Percentiles rank a stretch among this genome's conserved stretches.
These are phyloP conservation scores for Apodemus sylvaticus DNA, from an alignment of 2,113 vertebrate species.

Conservation along the genomic window DNA sequence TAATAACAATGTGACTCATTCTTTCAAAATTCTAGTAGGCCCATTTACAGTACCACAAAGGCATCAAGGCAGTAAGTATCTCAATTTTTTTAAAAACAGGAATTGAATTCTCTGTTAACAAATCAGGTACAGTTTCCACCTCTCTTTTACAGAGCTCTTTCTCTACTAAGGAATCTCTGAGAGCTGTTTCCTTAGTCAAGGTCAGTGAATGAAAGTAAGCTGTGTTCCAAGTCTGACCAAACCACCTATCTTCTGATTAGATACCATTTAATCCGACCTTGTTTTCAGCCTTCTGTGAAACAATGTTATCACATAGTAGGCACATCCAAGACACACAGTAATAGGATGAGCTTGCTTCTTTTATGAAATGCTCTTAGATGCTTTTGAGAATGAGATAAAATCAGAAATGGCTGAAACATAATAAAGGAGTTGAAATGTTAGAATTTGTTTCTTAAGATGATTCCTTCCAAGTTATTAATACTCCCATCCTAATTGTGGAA, in stretches of 20 bases:
- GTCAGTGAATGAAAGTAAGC: not conserved
- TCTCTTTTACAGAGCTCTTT: not conserved
- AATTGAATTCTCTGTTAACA: not conserved
- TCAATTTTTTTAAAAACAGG: slow-evolving; percentile 36
- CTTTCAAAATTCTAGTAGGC: not conserved
- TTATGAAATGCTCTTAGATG: not conserved
- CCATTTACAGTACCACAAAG: slow-evolving; percentile 21
- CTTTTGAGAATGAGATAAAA: slow-evolving; percentile 21
- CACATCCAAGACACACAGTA: not conserved
- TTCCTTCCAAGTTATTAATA: slow-evolving; percentile 25
- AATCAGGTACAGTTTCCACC: not conserved
- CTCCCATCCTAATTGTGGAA: not conserved
- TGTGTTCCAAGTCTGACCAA: not conserved
- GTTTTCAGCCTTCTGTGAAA: slow-evolving; percentile 36
- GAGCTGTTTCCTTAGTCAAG: slow-evolving; percentile 29
- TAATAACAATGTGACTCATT: slow-evolving; percentile 26
- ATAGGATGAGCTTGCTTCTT: not conserved
- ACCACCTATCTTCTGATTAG: slow-evolving; percentile 20
- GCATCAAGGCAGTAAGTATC: not conserved
- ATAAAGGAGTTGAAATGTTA: not conserved
- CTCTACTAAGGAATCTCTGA: not conserved
- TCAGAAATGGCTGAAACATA: slow-evolving; percentile 13
- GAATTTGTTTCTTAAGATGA: slow-evolving; percentile 18
- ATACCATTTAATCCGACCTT: slow-evolving; percentile 36
- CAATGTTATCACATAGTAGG: not conserved